Conservation (phyloP, 1,140 invertebrate genomes). For the Planococcus citri region DNA sequence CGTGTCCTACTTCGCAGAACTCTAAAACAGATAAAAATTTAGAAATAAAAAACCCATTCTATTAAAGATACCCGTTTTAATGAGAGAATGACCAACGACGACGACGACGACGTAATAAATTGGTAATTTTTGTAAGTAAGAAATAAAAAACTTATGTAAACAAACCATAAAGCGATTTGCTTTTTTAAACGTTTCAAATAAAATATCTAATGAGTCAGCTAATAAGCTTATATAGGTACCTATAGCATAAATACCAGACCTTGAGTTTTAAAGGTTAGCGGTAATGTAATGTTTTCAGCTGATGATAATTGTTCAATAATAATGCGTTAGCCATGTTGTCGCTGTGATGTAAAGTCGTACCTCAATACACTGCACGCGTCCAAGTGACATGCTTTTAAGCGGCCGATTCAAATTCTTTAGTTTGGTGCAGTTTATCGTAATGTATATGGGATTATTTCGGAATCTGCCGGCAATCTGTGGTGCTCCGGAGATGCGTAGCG, state of each 20-base stretch:
- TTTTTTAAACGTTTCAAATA: background rate
- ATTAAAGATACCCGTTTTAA: too few relatives aligned
- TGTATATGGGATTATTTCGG: background rate
- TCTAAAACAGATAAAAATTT: too few relatives aligned
- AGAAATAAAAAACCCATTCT: too few relatives aligned
- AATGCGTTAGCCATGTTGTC: conserved; percentile 1
- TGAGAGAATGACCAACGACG: too few relatives aligned
- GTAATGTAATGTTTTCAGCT: conserved; percentile 3
- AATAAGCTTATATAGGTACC: background rate
- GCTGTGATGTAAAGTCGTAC: background rate
- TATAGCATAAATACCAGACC: background rate
- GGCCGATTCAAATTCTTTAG: background rate
- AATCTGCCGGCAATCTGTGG: background rate
- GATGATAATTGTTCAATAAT: conserved; percentile 8
- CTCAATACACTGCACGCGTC: too few relatives aligned
- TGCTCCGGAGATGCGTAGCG: background rate
- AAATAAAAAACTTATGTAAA: too few relatives aligned
- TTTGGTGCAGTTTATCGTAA: background rate
- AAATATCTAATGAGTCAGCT: background rate
- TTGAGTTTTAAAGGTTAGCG: conserved; percentile 2
- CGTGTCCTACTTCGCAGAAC: too few relatives aligned
- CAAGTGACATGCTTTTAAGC: background rate
- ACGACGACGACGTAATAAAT: too few relatives aligned
- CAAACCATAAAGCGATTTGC: background rate
- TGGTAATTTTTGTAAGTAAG: too few relatives aligned